Evolutionary conservation across 2,797 vertebrate species (phyloP).

Genomic region (Allenopithecus nigroviridis): DNA sequence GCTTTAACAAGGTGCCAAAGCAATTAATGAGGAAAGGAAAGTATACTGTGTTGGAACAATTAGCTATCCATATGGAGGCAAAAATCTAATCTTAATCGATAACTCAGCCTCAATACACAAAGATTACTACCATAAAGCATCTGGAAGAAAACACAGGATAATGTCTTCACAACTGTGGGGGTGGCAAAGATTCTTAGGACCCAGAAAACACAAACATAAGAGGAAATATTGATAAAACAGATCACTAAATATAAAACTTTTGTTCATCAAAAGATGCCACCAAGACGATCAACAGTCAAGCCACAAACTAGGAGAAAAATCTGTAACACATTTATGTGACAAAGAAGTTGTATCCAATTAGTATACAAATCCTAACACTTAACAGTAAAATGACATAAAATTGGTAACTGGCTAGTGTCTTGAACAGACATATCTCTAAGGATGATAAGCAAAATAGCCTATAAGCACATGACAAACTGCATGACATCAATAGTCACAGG

Average conservation of each 20-base stretch:
- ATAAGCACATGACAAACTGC: neutral
- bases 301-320: neutral
- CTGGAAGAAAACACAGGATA: neutral
- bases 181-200: neutral
- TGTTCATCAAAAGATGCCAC: neutral
- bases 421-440: neutral
- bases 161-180: neutral
- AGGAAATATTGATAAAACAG: neutral
- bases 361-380: neutral
- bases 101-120: neutral
- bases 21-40: neutral
- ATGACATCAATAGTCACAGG: neutral
- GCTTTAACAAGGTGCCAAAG: neutral
- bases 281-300: neutral
- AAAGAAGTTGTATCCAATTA: neutral
- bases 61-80: neutral
- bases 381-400: neutral
- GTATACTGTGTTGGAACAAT: neutral
- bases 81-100: neutral
- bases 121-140: neutral
- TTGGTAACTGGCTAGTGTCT: neutral
- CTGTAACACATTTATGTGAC: neutral
- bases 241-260: neutral
- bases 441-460: neutral
- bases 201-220: neutral